These are phyloP conservation scores for Tympanoctomys barrerae DNA, from an alignment of 2,797 vertebrate genomes.

Conservation along the genomic window DNA sequence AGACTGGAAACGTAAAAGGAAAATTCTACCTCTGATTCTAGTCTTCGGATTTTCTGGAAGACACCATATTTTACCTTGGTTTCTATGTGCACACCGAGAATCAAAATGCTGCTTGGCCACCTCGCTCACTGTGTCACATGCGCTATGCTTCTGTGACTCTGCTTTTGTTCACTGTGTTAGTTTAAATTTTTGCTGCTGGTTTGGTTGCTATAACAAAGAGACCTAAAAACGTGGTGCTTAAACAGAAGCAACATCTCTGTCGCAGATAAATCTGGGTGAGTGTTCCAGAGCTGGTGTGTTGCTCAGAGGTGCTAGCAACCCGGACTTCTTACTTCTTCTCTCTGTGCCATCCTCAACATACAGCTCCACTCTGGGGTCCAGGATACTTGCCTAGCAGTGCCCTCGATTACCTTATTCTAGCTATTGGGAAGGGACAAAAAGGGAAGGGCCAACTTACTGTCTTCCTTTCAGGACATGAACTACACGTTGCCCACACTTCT, in stretches of 20 bases:
- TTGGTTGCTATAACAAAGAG: neutral
- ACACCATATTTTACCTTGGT: neutral
- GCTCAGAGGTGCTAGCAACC: neutral
- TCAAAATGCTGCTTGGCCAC: neutral
- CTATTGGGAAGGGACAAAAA: neutral
- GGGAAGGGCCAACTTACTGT: neutral
- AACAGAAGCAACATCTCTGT: neutral
- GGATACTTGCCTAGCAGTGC: too few relatives aligned
- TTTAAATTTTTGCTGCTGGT: neutral
- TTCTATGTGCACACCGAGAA: neutral
- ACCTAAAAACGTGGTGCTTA: neutral
- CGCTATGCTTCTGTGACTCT: neutral
- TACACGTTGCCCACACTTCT: neutral
- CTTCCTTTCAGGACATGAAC: neutral
- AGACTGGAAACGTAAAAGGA: neutral
- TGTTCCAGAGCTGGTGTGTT: neutral
- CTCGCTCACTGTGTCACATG: neutral
- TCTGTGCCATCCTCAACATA: neutral
- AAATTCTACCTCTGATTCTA: neutral
- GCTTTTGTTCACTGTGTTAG: neutral
- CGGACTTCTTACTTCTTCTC: neutral
- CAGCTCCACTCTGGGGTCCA: neutral
- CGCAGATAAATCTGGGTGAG: neutral
- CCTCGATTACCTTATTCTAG: neutral
- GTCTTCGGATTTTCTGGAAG: conserved; percentile 7